Conservation (phyloP, 2,113 vertebrate species). For the Leptobrachium leishanense region DNA sequence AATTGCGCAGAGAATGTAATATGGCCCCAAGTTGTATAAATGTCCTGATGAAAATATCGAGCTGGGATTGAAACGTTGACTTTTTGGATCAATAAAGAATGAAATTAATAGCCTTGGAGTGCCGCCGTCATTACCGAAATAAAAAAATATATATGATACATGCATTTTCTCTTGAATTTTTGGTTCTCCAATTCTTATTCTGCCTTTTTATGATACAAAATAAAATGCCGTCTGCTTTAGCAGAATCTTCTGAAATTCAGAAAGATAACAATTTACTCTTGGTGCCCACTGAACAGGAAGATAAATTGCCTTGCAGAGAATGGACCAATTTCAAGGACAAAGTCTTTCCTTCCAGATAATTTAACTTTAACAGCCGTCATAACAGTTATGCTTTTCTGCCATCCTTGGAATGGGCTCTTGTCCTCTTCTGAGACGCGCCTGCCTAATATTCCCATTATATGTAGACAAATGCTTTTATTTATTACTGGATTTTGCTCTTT, state of each 20-base stretch:
- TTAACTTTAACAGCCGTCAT: conserved; percentile 10
- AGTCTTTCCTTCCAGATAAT: conserved; percentile 28
- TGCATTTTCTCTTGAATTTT: too few species aligned
- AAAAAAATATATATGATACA: too few species aligned
- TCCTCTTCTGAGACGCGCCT: background rate
- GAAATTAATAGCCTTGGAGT: too few species aligned
- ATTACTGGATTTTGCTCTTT: too few species aligned
- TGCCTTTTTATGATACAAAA: too few species aligned
- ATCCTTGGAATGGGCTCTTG: background rate
- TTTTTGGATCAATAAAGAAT: too few species aligned
- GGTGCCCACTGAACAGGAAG: conserved; percentile 30
- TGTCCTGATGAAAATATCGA: too few species aligned
- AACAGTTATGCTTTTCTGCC: background rate
- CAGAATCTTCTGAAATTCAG: background rate
- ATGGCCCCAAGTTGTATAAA: too few species aligned
- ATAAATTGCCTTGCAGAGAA: conserved; percentile 26
- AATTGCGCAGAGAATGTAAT: too few species aligned
- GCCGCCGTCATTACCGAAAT: too few species aligned
- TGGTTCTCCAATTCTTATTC: too few species aligned
- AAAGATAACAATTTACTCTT: conserved; percentile 16
- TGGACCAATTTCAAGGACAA: conserved; percentile 35
- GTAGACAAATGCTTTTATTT: background rate
- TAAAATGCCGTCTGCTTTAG: background rate
- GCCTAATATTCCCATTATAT: background rate
- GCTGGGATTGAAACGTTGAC: too few species aligned